Evolutionary conservation across 2,797 vertebrate species (phyloP), one percentile per base, ranked within the genome.

Genomic region (Leptodactylus fallax): DNA sequence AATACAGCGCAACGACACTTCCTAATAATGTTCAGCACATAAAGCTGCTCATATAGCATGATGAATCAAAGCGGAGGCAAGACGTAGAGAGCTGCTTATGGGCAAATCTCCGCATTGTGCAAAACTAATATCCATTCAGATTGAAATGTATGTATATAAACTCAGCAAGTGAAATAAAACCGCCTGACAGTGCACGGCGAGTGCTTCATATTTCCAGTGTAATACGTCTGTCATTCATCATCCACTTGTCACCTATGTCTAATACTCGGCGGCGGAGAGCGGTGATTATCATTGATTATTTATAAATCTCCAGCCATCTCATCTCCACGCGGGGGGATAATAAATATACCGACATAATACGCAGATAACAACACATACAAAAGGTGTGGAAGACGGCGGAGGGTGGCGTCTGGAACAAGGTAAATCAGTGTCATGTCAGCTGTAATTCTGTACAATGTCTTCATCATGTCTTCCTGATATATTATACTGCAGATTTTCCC

Each of bases 271-370:
- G 6, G 67, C 55, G 19, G 17, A 47, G 67, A 3, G n/a, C 67
- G 72, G 53, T 60, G 82, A 58, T 58, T n/a, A 74, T 47, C 55
- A 84, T 74, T 72, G 82, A 84, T 84, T 84, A 84, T 74, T 72
- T 84, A 84, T 84, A 74, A 74, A 60, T 72, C 36, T 74, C 11
- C 67, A 10, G 67, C 82, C 51, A 23, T 56, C 63, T 72, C 11
- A 36, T 71, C 63, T 21, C 27, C 27, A n/a, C 9, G 36, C 7
- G 21, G 67, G 36, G 53, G 19, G 67, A 71, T 60, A 84, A 84
- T 84, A 84, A 84, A 84, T 74, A 36, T 17, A 56, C 6, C 3
- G n/a, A 58, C 58, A 74, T 69, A 17, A 83, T 84, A 72, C 25
- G 36, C 67, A 84, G 53, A 84, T 58, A 74, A 84, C 36, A 56